Conservation (phyloP, 2,888 invertebrate genomes). For the Tillus elongatus region DNA sequence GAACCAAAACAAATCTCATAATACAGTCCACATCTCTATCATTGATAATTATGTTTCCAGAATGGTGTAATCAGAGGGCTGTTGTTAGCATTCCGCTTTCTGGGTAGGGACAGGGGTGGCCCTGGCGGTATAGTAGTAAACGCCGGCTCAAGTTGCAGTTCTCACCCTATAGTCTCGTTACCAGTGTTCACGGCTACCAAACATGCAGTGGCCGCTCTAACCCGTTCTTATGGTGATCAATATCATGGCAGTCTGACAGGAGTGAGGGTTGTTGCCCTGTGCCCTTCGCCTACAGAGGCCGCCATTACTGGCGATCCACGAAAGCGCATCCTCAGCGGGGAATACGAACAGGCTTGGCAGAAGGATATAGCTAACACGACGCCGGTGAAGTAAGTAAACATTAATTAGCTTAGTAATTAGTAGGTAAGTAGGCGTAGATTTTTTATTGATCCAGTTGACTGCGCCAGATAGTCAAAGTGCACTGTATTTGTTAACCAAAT, state of each 20-base stretch:
- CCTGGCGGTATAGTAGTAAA: conserved; percentile 69
- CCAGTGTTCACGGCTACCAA: conserved; percentile 72
- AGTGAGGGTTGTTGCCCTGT: conserved; percentile 60
- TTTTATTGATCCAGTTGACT: too few species aligned
- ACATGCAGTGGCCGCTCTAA: conserved; percentile 64
- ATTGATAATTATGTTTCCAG: conserved; percentile 39
- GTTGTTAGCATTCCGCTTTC: conserved; percentile 61
- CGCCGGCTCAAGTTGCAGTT: conserved; percentile 63
- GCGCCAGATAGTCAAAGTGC: too few species aligned
- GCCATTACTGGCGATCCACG: conserved; percentile 58
- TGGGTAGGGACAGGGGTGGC: conserved; percentile 68
- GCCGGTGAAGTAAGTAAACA: conserved; percentile 51
- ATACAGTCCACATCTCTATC: too few species aligned
- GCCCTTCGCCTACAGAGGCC: conserved; percentile 60
- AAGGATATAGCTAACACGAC: conserved; percentile 55
- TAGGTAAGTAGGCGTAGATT: too few species aligned
- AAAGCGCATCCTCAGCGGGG: conserved; percentile 60
- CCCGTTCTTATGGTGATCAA: conserved; percentile 64
- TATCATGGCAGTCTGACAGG: conserved; percentile 66
- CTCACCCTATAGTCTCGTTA: conserved; percentile 59
- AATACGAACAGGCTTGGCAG: conserved; percentile 66
- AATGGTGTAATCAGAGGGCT: conserved; percentile 71
- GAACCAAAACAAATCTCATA: too few species aligned
- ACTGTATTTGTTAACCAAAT: conserved; percentile 7
- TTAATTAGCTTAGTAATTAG: too few species aligned